Evolutionary conservation across 2,113 vertebrate species (phyloP).

Genomic region (Cebidichthys violaceus): DNA sequence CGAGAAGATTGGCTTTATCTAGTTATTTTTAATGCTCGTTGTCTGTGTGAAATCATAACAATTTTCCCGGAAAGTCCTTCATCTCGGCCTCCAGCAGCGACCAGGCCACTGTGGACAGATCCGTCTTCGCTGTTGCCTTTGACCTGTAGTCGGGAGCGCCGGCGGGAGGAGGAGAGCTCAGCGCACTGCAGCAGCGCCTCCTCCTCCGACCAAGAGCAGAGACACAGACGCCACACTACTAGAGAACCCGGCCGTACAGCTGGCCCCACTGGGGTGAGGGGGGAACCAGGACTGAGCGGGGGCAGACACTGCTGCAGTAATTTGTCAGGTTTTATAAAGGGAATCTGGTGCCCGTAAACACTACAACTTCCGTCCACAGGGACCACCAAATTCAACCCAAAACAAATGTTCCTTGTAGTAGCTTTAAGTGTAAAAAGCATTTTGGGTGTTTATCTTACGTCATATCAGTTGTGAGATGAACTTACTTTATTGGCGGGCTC

Average conservation of each 20-base stretch:
- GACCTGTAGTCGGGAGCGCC: too few relatives aligned
- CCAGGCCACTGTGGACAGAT: not conserved
- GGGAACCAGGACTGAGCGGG: too few relatives aligned
- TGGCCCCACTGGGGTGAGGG: too few relatives aligned
- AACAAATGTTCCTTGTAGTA: too few relatives aligned
- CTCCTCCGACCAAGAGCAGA: too few relatives aligned
- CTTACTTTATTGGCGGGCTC: not conserved
- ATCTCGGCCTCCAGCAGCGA: not conserved
- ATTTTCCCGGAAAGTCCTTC: not conserved
- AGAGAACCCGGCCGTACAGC: too few relatives aligned
- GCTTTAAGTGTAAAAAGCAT: not conserved
- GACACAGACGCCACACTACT: too few relatives aligned
- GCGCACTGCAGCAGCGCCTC: too few relatives aligned
- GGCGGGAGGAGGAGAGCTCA: too few relatives aligned
- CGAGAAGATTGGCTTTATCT: not conserved
- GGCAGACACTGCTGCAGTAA: too few relatives aligned
- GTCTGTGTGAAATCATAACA: not conserved
- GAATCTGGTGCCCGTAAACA: not conserved
- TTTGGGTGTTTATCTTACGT: not conserved
- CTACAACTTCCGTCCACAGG: not conserved
- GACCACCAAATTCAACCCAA: too few relatives aligned
- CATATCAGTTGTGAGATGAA: not conserved
- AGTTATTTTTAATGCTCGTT: not conserved
- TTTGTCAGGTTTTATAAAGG: not conserved
- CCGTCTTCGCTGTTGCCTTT: not conserved